phyloP scores from a whole-genome alignment of 1,140 invertebrate species.

The Cotesia vestalis region DNA sequence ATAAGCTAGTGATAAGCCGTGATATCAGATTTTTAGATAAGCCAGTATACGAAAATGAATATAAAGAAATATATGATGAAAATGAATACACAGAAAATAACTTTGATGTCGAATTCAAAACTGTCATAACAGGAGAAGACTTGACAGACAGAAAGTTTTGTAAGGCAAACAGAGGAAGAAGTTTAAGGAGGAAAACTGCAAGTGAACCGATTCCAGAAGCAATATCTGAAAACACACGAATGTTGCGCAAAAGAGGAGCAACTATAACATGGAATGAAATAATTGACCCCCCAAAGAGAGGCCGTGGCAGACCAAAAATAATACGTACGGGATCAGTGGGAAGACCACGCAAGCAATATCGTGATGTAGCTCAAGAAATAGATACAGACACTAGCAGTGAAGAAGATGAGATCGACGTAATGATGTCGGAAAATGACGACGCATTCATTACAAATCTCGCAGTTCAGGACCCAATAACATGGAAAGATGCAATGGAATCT shows the following conservation, averaged over 20 bases:
- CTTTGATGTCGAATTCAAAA: neutral
- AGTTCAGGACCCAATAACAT: slow-evolving; percentile 10
- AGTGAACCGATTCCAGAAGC: neutral
- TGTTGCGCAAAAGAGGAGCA: slow-evolving; percentile 5
- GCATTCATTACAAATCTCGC: slow-evolving; percentile 28
- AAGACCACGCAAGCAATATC: slow-evolving; percentile 34
- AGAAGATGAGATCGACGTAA: neutral
- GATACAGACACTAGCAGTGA: neutral
- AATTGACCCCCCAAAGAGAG: slow-evolving; percentile 11
- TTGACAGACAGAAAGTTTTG: neutral
- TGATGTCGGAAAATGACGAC: slow-evolving; percentile 4
- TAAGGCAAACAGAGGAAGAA: neutral
- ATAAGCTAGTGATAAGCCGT: slow-evolving; percentile 12
- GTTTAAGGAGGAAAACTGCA: neutral
- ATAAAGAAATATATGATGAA: slow-evolving; percentile 30
- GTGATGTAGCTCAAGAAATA: neutral
- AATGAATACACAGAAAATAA: neutral
- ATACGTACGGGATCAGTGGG: slow-evolving; percentile 24
- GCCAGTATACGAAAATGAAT: slow-evolving; percentile 18
- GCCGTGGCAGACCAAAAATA: slow-evolving; percentile 27
- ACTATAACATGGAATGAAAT: neutral
- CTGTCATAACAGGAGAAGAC: neutral
- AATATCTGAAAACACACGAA: neutral
- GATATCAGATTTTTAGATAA: slow-evolving; percentile 32
- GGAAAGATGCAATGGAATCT: slow-evolving; percentile 27